Evolutionary conservation across 2,113 vertebrate genomes (phyloP).

Genomic region (Epinephelus cyanopodus): DNA sequence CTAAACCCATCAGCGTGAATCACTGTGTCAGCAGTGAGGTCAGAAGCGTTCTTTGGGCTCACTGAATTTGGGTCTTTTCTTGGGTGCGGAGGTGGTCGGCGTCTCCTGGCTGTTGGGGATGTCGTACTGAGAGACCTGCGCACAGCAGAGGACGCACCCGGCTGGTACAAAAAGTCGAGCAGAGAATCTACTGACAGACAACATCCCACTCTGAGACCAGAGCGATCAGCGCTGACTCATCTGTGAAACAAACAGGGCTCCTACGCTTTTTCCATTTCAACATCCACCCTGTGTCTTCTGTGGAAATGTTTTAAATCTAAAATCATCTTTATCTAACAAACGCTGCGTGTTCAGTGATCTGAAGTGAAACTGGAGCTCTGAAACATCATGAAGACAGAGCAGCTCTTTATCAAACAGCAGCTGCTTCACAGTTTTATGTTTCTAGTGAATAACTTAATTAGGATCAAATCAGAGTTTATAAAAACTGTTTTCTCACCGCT

Average conservation of each 20-base stretch:
- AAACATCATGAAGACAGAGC: too few species aligned
- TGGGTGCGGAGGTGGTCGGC: constrained; percentile 47
- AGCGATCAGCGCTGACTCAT: constrained; percentile 57
- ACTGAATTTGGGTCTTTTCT: constrained; percentile 91
- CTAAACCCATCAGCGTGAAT: not conserved
- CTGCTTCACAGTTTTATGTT: not conserved
- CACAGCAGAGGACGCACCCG: not conserved
- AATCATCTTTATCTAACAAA: too few species aligned
- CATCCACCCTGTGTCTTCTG: not conserved
- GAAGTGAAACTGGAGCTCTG: too few species aligned
- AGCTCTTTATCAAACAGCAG: not conserved
- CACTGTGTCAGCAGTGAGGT: constrained; percentile 15
- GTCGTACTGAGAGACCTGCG: constrained; percentile 83
- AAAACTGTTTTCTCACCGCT: constrained; percentile 54
- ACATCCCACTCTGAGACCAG: constrained; percentile 37
- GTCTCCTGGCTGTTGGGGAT: constrained; percentile 88
- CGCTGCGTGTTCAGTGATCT: too few species aligned
- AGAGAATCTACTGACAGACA: constrained; percentile 2
- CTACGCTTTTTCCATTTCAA: constrained; percentile 42
- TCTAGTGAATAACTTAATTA: not conserved
- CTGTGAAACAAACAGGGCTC: constrained; percentile 33
- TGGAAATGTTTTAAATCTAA: not conserved
- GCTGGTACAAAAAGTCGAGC: not conserved
- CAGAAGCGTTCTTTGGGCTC: constrained; percentile 88
- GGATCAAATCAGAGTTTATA: not conserved